Evolutionary conservation across 2,888 invertebrate genomes (phyloP).

Genomic region (Hydroisotoma schaefferi): DNA sequence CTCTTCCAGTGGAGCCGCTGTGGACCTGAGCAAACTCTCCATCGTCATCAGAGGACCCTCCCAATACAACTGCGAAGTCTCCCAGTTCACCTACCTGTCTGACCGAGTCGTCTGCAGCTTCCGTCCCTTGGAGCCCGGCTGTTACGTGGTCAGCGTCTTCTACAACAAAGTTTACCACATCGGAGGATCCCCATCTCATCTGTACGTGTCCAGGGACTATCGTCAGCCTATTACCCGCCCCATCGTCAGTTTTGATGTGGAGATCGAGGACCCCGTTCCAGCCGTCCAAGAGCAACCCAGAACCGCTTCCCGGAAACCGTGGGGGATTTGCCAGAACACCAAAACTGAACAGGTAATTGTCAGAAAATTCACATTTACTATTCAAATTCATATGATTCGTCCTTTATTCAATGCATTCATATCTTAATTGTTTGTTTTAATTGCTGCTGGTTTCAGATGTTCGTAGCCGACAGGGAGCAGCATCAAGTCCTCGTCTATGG

Average conservation of each 20-base stretch:
- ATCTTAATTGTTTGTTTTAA: conserved; percentile 4
- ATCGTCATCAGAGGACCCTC: conserved; percentile 5
- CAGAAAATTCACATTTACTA: no score
- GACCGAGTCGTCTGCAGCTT: conserved; percentile 1
- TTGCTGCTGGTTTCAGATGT: conserved; percentile 26
- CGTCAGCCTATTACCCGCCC: not conserved
- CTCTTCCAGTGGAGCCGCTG: not conserved
- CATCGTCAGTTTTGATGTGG: conserved; percentile 8
- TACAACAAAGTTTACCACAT: not conserved
- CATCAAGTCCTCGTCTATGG: conserved; percentile 24
- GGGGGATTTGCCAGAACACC: conserved; percentile 21
- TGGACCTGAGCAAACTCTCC: not conserved
- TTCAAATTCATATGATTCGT: no score
- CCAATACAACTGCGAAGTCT: not conserved
- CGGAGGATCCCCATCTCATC: not conserved
- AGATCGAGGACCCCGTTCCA: not conserved
- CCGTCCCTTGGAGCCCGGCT: not conserved
- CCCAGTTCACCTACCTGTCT: not conserved
- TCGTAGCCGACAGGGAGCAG: conserved; percentile 26
- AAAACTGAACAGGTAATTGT: conserved; percentile 17
- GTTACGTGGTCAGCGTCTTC: not conserved
- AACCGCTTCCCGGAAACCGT: conserved; percentile 16
- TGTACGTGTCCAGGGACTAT: conserved; percentile 2
- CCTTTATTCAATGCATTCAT: no score
- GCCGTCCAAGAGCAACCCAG: not conserved